Evolutionary conservation across 1,140 invertebrate species (phyloP), one percentile per base, ranked within the genome.

Genomic region (Formica exsecta): DNA sequence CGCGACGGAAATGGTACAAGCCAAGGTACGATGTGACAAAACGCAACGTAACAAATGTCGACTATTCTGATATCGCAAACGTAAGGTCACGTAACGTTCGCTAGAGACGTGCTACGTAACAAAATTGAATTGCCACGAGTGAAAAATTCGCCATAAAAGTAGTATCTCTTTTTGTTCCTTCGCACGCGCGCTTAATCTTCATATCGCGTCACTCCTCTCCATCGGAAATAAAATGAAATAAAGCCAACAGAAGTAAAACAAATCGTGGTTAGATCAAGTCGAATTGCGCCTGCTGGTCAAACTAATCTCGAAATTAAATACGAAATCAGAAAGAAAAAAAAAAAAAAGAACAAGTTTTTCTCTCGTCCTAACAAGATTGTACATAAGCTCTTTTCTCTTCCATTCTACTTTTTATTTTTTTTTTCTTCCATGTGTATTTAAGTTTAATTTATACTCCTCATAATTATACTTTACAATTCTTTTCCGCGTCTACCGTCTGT

Each of bases 61-160:
- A 44, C 22, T 66, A 25, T 71, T 6, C 51, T 44, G 66, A 83
- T 73, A 83, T 83, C 68, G 54, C 57, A 70, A 73, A 44, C 79
- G 68, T 83, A 73, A 54, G 68, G 38, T 83, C 68, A 83, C 68
- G 38, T 83, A 83, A 38, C 36, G n/a, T 51, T 86, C 4, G 38
- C 38, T 8, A 6, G 22, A 41, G 38, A 87, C 66, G 44, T 83
- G 54, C 66, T 36, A 68, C 54, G 61, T 70, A 41, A 16, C 48
- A 9, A 66, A 84, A 88, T 87, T 88, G 71, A 87, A 88, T 87
- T 70, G 73, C 62, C 68, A n/a, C 38, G 57, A 74, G 61, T 86
- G 75, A 77, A 76, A 77, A 85, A 86, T 89, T 76, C 32, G 19
- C 13, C 38, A 59, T 70, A 65, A 81, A 86, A 51, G 38, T 83